Percentiles rank a stretch among this genome's conserved stretches.
Conservation (phyloP, 2,888 invertebrate genomes). For the Agrochola circellaris region DNA sequence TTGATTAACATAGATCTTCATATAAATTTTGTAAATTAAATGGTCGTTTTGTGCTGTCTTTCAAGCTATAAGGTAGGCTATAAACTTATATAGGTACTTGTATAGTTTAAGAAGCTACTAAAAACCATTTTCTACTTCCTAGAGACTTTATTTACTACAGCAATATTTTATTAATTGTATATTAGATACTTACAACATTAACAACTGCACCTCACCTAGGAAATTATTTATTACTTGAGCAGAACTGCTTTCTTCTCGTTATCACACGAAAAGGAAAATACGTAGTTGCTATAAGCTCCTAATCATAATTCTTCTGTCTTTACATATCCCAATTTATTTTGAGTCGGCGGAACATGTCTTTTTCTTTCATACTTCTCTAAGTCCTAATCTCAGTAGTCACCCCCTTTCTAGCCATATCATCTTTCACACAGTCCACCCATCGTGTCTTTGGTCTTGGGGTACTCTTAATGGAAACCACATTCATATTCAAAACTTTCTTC, state of each 20-base stretch:
- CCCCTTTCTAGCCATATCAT: too few species aligned
- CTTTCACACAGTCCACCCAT: too few species aligned
- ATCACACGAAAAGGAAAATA: neutral
- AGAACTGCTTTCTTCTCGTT: neutral
- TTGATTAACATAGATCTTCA: slow-evolving; percentile 12
- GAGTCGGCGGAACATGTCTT: neutral
- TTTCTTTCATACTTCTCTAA: neutral
- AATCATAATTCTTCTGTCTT: neutral
- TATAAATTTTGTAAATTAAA: slow-evolving; percentile 11
- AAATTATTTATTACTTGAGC: neutral
- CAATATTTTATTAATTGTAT: neutral
- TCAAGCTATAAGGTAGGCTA: neutral
- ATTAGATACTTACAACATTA: neutral
- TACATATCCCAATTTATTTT: neutral
- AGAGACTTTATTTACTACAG: neutral
- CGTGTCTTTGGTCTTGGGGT: neutral
- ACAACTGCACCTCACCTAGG: neutral
- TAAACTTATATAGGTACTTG: neutral
- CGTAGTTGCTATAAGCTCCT: neutral
- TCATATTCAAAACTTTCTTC: neutral
- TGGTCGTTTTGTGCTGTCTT: neutral
- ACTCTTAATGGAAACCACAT: neutral
- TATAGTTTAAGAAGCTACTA: neutral
- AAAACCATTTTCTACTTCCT: slow-evolving; percentile 3
- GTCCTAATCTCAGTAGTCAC: too few species aligned